Conservation (phyloP, 2,888 invertebrate species). For the Sabatieria punctata region DNA sequence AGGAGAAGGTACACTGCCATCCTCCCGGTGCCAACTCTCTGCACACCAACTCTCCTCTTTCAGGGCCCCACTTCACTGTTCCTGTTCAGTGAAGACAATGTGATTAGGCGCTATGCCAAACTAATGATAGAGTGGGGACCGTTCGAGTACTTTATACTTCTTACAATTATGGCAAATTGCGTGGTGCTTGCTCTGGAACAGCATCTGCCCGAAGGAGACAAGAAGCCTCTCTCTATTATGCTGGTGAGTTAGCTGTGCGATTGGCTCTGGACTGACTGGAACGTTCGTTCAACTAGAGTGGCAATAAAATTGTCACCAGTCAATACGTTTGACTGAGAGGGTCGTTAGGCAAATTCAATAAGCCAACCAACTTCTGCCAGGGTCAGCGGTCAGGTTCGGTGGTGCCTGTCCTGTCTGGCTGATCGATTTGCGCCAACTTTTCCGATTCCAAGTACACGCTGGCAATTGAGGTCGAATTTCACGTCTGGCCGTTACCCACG, state of each 20-base stretch:
- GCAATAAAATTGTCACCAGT: background rate
- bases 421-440: too few species aligned
- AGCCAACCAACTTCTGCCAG: too few species aligned
- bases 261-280: too few species aligned
- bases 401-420: too few species aligned
- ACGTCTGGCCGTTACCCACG: too few species aligned
- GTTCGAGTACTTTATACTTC: slow-evolving; percentile 99
- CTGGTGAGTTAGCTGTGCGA: slow-evolving; percentile 54
- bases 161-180: slow-evolving; percentile 99
- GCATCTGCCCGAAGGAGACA: slow-evolving; percentile 96
- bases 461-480: too few species aligned
- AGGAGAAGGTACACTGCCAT: too few species aligned
- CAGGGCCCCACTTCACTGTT: slow-evolving; percentile 78
- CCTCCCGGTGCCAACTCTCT: too few species aligned
- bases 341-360: too few species aligned
- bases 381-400: too few species aligned
- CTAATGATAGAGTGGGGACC: slow-evolving; percentile 99
- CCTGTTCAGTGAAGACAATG: slow-evolving; percentile 93
- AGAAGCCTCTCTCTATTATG: slow-evolving; percentile 95
- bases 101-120: slow-evolving; percentile 89
- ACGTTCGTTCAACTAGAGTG: too few species aligned
- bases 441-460: background rate
- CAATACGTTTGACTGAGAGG: background rate
- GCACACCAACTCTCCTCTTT: background rate
- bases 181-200: slow-evolving; percentile 99